Evolutionary conservation across 2,797 vertebrate genomes (phyloP), one percentile per base, ranked within the genome.

Genomic region (Spinus olivaceus): DNA sequence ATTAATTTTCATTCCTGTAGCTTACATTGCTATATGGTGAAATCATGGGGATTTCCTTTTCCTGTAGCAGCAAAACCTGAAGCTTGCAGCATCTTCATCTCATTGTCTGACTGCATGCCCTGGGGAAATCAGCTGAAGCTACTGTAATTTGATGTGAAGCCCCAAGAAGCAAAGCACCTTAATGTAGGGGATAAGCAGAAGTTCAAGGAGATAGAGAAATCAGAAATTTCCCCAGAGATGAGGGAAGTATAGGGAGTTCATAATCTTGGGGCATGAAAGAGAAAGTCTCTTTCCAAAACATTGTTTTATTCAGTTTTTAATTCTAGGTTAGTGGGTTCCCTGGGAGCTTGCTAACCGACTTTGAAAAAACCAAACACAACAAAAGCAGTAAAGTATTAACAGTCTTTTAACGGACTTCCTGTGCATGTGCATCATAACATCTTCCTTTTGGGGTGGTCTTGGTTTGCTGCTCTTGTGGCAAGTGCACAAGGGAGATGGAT

Each of bases 291-390:
- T 96, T 91, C 67, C 81, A 92, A 94, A 92, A 64, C 41, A 42
- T 42, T 21, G 57, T 83, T 93, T 73, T 95, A 90, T 90, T 76
- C 76, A 51, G 79, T 91, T 93, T 95, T 81, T 54, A 47, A 7
- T 96, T 92, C 79, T 92, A 59, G 74, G 73, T 90, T 97, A 90
- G 93, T 70, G 73, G 74, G 50, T 96, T 92, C 89, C 86, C 60
- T 78, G 94, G 80, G 95, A 96, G 33, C 60, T 97, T 83, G 82
- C 85, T 96, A 96, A 78, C 95, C 60, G 96, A 37, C 59, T 94
- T 96, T 41, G 33, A 57, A 90, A 88, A 92, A 93, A 86, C n/a
- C 82, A 61, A 95, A 47, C 9, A 42, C 65, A 49, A 42, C 53
- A 18, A 81, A 90, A 67, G 74, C 35, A 42, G 56, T 69, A 32